Evolutionary conservation across 2,888 invertebrate genomes (phyloP).

Genomic region (Ophion slaviceki): DNA sequence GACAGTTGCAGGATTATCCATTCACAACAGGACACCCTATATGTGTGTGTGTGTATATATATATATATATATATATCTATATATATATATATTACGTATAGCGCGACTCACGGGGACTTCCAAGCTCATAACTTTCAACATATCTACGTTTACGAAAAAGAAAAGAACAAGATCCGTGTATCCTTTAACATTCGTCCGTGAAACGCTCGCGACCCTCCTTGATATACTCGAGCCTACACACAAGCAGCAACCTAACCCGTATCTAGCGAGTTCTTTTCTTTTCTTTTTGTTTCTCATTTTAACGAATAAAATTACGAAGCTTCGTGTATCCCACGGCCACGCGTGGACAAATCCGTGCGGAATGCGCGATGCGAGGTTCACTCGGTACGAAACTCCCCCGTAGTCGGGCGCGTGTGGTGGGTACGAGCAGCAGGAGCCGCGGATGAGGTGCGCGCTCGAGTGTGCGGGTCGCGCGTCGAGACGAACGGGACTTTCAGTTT

Average conservation of each 20-base stretch:
- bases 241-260: neutral
- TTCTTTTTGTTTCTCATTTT: too few species aligned
- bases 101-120: too few species aligned
- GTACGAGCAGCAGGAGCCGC: neutral
- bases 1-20: too few species aligned
- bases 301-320: neutral
- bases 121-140: too few species aligned
- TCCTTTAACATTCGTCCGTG: neutral
- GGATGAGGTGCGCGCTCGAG: constrained; percentile 31
- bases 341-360: constrained; percentile 9
- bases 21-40: too few species aligned
- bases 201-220: neutral
- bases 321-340: neutral
- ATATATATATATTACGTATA: too few species aligned
- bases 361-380: neutral
- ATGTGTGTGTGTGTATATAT: too few species aligned
- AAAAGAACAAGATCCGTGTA: neutral
- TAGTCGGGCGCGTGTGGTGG: constrained; percentile 5
- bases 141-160: too few species aligned
- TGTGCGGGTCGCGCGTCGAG: constrained; percentile 36
- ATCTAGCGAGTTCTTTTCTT: constrained; percentile 20
- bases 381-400: constrained; percentile 42
- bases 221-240: neutral
- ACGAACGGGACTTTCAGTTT: constrained; percentile 81
- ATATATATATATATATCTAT: too few species aligned